A percentile compares a stretch with the other conserved stretches of the same genome.
These are phyloP conservation scores for Eulemur macaco DNA, from an alignment of 2,113 vertebrate genomes.

Conservation along the genomic window DNA sequence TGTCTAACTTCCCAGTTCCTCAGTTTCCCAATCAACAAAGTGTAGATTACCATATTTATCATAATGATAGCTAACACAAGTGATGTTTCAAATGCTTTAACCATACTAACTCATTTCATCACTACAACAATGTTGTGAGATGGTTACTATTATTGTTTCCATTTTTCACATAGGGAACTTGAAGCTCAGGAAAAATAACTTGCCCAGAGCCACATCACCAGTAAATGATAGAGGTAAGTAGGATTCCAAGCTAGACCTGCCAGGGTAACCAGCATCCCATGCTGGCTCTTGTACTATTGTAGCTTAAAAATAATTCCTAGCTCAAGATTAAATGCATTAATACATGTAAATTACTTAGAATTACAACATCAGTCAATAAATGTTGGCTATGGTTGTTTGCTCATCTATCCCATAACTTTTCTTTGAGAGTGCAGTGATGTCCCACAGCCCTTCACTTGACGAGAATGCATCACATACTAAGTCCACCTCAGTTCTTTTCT, in stretches of 20 bases:
- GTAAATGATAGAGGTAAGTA: neutral
- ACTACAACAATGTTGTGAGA: neutral
- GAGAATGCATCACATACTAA: neutral
- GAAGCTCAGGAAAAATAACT: neutral
- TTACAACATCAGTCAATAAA: neutral
- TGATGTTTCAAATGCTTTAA: neutral
- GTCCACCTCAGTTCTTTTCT: neutral
- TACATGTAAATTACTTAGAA: neutral
- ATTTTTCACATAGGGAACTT: neutral
- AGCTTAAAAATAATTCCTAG: neutral
- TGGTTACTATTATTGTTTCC: neutral
- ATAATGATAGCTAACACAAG: neutral
- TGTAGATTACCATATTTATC: neutral
- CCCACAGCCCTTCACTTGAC: neutral
- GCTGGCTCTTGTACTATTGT: neutral
- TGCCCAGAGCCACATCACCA: neutral
- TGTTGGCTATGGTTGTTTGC: neutral
- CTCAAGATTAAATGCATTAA: neutral
- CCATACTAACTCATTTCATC: neutral
- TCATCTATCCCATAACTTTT: neutral
- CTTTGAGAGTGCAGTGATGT: neutral
- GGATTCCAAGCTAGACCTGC: neutral
- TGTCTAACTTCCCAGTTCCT: neutral
- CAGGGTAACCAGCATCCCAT: neutral
- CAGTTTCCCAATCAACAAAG: neutral